Base-by-base conservation (phyloP, 2,888 invertebrate genomes). In the Lepidocyrtinus sp. region DNA sequence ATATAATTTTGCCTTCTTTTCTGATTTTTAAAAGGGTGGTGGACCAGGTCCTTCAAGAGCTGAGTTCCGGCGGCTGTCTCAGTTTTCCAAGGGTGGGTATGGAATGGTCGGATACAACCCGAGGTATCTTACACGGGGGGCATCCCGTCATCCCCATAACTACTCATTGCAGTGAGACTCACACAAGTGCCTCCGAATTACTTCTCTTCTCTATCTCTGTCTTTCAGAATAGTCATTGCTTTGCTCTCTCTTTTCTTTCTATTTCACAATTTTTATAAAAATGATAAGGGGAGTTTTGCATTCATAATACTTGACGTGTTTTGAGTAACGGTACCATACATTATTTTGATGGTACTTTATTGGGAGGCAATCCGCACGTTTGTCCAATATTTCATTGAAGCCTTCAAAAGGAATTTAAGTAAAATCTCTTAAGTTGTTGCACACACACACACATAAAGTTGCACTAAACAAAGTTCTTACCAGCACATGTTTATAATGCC, bases 111-210 rank as follows among this genome's bases (percentile, higher is more conserved):
- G 85, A 80, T 86, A 83, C 86, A 86, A 86, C 85, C 86, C 84
- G 84, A 85, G 86, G 86, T 86, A 85, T 84, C 84, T 86, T 71
- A 84, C 85, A 79, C 70, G 86, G 83, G 85, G 85, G 77, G 81
- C 86, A 70, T 77, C 84, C 82, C 86, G 85, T 67, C 85, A 86
- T 72, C 85, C 85, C 82, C 84, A 86, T 85, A 85, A 84, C 83
- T 86, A 86, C 86, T 85, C 85, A 81, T 85, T 86, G 82, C 86
- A 86, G 86, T 86, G 86, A 86, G 86, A 86, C 75, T 83, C 81
- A 85, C 84, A 85, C 82, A 85, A 82, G 83, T 84, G 85, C 83
- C 85, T 84, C 84, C 78, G 73, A 73, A 80, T 82, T 82, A 82
- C 84, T 85, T 82, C 84, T 86, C 83, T 85, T 85, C 77, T 83